Conservation (phyloP, 2,113 vertebrate genomes). For the Noturus placidus region DNA sequence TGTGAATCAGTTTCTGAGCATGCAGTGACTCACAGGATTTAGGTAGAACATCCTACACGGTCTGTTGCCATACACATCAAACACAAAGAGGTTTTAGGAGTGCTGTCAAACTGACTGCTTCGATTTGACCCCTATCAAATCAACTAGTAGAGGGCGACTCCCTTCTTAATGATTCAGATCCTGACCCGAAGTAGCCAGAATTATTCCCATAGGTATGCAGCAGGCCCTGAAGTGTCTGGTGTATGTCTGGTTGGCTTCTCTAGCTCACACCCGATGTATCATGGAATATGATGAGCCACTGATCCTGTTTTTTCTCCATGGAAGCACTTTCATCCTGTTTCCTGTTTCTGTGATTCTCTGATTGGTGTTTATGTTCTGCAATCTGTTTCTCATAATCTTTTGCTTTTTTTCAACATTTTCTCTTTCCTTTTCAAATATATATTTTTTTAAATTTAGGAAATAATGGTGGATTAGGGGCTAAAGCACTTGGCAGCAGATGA, state of each 20-base stretch:
- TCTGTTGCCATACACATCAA: conserved; percentile 27
- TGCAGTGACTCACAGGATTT: conserved; percentile 13
- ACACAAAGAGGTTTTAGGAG: conserved; percentile 19
- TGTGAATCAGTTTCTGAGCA: not conserved
- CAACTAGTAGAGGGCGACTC: conserved; percentile 11
- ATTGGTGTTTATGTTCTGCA: conserved; percentile 74
- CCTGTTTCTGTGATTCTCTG: conserved; percentile 70
- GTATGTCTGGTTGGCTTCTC: conserved; percentile 37
- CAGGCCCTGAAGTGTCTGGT: conserved; percentile 45
- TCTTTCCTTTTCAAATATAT: conserved; percentile 56
- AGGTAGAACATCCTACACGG: conserved; percentile 13
- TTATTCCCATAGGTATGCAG: conserved; percentile 30
- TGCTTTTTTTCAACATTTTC: conserved; percentile 55
- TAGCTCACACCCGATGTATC: conserved; percentile 41
- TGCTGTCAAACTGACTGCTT: not conserved
- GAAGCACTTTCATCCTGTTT: conserved; percentile 69
- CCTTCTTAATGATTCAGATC: conserved; percentile 34
- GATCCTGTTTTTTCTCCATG: conserved; percentile 61
- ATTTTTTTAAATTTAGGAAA: conserved; percentile 57
- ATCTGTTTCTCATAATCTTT: conserved; percentile 70
- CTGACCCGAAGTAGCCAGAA: conserved; percentile 39
- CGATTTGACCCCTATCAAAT: conserved; percentile 27
- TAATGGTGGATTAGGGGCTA: conserved; percentile 55
- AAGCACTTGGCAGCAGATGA: conserved; percentile 63
- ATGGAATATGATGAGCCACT: conserved; percentile 66